These are phyloP conservation scores for Elymnias hypermnestra DNA, from an alignment of 1,140 invertebrate genomes.

Conservation along the genomic window DNA sequence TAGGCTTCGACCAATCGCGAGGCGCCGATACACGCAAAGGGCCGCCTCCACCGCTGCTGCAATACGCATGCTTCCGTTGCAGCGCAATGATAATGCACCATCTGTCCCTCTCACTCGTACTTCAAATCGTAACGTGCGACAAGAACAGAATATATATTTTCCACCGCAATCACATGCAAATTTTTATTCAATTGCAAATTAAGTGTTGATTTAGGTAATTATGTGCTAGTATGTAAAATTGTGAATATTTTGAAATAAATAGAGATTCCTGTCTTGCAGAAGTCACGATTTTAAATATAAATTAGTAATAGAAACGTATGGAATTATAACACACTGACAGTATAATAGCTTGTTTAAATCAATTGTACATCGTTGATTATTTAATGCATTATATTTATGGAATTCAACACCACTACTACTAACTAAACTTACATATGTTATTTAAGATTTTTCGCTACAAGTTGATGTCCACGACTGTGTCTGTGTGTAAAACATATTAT, in stretches of 20 bases:
- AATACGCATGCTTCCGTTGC: conserved; percentile 57
- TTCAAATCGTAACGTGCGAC: conserved; percentile 21
- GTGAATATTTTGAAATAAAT: conserved; percentile 21
- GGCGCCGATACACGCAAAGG: conserved; percentile 30
- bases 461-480: no score
- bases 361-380: no score
- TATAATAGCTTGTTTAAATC: no score
- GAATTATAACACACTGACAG: no score
- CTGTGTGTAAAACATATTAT: no score
- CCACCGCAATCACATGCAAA: conserved; percentile 55
- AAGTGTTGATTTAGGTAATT: conserved; percentile 63
- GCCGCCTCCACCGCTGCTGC: conserved; percentile 51
- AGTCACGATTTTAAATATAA: conserved; percentile 1
- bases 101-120: conserved; percentile 42
- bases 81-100: conserved; percentile 31
- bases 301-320: no score
- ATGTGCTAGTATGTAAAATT: conserved; percentile 53
- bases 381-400: no score
- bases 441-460: no score
- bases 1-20: conserved; percentile 43
- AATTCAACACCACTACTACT: no score
- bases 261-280: neutral
- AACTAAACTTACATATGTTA: no score
- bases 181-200: conserved; percentile 68
- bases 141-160: conserved; percentile 37